phyloP scores from a whole-genome alignment of 1,140 invertebrate species.

The Stratiolaelaps scimitus region DNA sequence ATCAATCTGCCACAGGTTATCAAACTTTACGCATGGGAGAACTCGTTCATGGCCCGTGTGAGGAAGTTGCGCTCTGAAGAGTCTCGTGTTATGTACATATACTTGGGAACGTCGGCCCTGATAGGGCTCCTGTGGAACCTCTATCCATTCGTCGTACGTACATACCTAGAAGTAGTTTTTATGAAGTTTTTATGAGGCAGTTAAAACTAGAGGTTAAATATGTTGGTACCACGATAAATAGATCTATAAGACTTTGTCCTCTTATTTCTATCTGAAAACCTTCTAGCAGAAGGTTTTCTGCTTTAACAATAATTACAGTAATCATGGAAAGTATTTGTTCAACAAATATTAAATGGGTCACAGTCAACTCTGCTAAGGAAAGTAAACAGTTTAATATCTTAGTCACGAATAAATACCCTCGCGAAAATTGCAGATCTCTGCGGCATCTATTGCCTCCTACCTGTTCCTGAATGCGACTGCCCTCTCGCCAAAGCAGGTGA shows the following conservation, averaged over 20 bases:
- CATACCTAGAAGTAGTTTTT: not conserved
- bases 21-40: constrained; percentile 37
- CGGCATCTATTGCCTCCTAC: not conserved
- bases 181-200: too few relatives aligned
- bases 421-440: not conserved
- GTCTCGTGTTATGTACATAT: not conserved
- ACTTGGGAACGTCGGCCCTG: not conserved
- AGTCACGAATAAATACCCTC: too few relatives aligned
- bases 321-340: too few relatives aligned
- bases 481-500: not conserved
- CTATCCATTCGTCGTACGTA: constrained; percentile 2
- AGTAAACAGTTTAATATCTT: too few relatives aligned
- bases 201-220: too few relatives aligned
- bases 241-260: not conserved
- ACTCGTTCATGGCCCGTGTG: not conserved
- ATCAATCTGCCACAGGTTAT: constrained; percentile 35
- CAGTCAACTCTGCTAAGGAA: too few relatives aligned
- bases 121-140: not conserved
- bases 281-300: too few relatives aligned
- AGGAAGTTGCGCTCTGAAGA: not conserved
- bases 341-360: too few relatives aligned
- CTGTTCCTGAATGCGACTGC: not conserved
- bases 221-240: not conserved
- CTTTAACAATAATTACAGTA: too few relatives aligned
- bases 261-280: not conserved